Base-by-base conservation (phyloP, 2,797 vertebrate species). In the Takifugu ocellatus region DNA sequence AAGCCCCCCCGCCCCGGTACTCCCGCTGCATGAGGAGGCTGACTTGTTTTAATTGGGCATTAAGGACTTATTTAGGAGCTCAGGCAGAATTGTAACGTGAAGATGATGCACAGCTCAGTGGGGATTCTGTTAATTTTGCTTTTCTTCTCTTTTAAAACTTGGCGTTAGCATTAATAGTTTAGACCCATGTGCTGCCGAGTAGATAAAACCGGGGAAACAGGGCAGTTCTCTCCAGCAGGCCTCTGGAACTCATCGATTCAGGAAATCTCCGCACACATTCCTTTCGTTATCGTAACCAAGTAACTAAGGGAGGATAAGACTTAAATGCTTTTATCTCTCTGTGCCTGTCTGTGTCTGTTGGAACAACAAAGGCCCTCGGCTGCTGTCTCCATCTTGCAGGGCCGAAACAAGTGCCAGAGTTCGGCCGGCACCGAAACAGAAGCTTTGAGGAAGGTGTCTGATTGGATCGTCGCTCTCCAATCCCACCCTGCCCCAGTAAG, bases 381-480 rank as follows among this genome's bases (percentile, higher is more conserved):
- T 54, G 49, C 68, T 66, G 25, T 67, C 52, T 51, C 63, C 60
- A 55, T 45, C 51, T 53, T n/a, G 31, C 49, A 54, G 33, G 58
- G 31, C 61, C 29, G 48, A 56, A 61, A 74, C 61, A 75, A 75
- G 76, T 56, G 59, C 50, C 50, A 66, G 67, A 56, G 58, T 76
- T 72, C 77, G 70, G 76, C 53, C 27, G 56, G 59, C 68, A 75
- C 56, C 66, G 74, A 84, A 63, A 72, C 39, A 17, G 49, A 45
- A 31, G 54, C 25, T 59, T 0, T 5, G 5, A 17, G n/a, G 45
- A 77, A 68, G 57, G 54, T 46, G 54, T 58, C 42, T 67, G 61
- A 81, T 66, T 79, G 70, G 81, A 80, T 66, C 62, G 60, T 68
- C 42, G 31, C 58, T 73, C 47, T 75, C 68, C 62, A 68, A 66